phyloP scores from a whole-genome alignment of 2,113 vertebrate genomes.

The Lagenorhynchus albirostris region DNA sequence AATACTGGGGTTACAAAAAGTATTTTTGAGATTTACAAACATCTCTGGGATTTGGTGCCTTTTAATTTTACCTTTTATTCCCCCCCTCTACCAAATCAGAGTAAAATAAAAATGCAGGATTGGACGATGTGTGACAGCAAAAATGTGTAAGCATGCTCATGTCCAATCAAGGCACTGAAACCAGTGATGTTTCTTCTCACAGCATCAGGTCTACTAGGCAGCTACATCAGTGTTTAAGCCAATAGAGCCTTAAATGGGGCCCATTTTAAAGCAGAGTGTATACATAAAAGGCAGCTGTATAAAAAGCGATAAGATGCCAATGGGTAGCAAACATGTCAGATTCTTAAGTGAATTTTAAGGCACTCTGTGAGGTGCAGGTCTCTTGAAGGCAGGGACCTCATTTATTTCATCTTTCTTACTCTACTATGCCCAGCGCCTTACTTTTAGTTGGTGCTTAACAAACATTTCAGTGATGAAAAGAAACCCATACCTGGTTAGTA shows the following conservation, averaged over 20 bases:
- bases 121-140: not conserved
- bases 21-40: constrained; percentile 9
- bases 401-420: not conserved
- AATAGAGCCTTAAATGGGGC: not conserved
- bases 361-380: not conserved
- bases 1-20: not conserved
- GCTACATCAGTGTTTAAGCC: not conserved
- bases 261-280: not conserved
- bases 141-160: not conserved
- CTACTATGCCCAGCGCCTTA: not conserved
- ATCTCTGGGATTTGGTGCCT: not conserved
- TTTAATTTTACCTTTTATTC: not conserved
- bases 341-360: not conserved
- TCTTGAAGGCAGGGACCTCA: not conserved
- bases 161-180: not conserved
- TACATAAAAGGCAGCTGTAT: not conserved
- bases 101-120: not conserved
- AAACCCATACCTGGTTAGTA: not conserved
- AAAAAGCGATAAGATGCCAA: not conserved
- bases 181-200: not conserved
- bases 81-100: not conserved
- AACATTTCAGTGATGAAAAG: not conserved
- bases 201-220: no score
- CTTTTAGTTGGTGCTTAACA: constrained; percentile 9
- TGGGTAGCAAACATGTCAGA: not conserved